Evolutionary conservation across 2,113 vertebrate genomes (phyloP).

Genomic region (Peucedramus taeniatus): DNA sequence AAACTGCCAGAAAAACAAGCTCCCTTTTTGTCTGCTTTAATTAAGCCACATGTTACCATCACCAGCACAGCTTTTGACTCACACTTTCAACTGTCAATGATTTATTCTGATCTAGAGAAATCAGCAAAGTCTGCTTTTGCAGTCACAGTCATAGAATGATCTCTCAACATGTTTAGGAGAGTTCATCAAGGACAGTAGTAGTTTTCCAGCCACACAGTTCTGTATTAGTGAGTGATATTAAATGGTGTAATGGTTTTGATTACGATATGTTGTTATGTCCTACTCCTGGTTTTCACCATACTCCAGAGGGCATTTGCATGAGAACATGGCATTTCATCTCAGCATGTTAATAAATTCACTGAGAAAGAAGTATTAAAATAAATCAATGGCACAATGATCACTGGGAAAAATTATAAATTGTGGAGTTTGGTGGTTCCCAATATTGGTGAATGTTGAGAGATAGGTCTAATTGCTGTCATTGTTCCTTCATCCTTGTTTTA

Average conservation of each 20-base stretch:
- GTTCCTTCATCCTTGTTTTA: not conserved
- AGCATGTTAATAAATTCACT: not conserved
- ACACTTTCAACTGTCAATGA: not conserved
- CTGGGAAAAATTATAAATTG: not conserved
- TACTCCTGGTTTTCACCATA: not conserved
- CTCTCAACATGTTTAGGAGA: not conserved
- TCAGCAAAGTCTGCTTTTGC: constrained; percentile 20
- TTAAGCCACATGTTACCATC: not conserved
- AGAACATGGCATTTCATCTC: constrained; percentile 6
- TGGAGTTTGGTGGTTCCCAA: not conserved
- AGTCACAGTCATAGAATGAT: not conserved
- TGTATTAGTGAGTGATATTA: not conserved
- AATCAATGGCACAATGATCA: not conserved
- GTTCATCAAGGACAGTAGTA: not conserved
- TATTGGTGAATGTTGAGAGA: not conserved
- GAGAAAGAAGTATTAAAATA: not conserved
- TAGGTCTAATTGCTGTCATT: not conserved
- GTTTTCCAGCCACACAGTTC: not conserved
- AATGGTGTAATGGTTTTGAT: constrained; percentile 37
- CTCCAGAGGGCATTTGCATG: not conserved
- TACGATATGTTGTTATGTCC: not conserved
- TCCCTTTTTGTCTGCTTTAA: not conserved
- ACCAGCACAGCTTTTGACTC: not conserved
- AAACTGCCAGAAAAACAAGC: not conserved
- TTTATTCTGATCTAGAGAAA: constrained; percentile 36